Base-by-base conservation (phyloP, 2,888 invertebrate species). In the Pandemis corylana region DNA sequence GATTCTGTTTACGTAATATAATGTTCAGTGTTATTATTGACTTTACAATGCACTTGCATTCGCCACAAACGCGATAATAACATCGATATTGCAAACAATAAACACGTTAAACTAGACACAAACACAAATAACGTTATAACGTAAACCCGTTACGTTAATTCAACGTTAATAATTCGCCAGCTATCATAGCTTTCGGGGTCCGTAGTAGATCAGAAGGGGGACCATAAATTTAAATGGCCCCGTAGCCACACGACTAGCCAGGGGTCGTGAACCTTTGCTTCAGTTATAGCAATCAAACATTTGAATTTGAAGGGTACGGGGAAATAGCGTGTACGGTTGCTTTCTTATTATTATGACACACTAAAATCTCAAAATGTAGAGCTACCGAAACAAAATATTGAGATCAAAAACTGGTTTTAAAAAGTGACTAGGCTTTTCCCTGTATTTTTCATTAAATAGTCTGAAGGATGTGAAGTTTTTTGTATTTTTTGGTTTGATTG, bases 181-280 rank as follows among this genome's bases (percentile, higher is more conserved):
- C 70, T 49, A 70, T 70, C 67, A 75, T 70, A 67, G 70, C 67
- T 66, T 74, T 74, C 69, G 61, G 73, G 68, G 59, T 72, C 49
- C 65, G 65, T 42, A 51, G 74, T 68, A 66, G 74, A 74, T 70
- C 74, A 70, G 74, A 74, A 67, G 68, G 46, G 49, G 56, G 44
- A 28, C 71, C 67, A 71, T 75, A 75, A 71, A 75, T 75, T 75
- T 75, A 71, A 67, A 75, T 75, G 71, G 71, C 65, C 49, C 69
- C 66, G 66, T 74, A 61, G 74, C 68, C 53, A 61, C 68, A 68
- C 65, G 67, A 75, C 66, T 71, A 71, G 75, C 62, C 75, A 67
- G 75, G 46, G 53, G 53, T 63, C 46, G 46, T 42, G 7, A 56
- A 67, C 70, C n/a, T 42, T 15, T 59, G 41, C 7, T 15, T 15